Percentiles rank a stretch among this genome's conserved stretches.
Evolutionary conservation across 2,113 vertebrate species (phyloP).

Genomic region (Thymallus thymallus): DNA sequence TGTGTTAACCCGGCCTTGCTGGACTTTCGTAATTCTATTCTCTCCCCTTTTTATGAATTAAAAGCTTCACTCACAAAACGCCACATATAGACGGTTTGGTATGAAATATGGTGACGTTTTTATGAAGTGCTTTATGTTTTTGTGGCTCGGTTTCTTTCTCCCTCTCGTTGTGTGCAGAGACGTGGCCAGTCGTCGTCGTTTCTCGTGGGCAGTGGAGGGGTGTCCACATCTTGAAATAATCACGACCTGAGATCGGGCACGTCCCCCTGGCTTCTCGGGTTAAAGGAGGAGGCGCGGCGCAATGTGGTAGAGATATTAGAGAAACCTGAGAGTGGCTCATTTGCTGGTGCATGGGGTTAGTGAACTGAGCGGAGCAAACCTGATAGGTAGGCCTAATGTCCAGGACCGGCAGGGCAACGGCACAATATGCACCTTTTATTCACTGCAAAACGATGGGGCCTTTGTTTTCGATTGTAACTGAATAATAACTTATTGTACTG

Average conservation of each 20-base stretch:
- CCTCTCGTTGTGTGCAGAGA: slow-evolving; percentile 62
- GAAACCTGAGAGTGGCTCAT: slow-evolving; percentile 96
- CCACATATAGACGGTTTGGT: slow-evolving; percentile 44
- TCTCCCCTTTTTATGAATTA: slow-evolving; percentile 18
- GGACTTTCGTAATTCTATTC: slow-evolving; percentile 25
- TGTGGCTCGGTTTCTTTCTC: slow-evolving; percentile 35
- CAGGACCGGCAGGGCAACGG: neutral
- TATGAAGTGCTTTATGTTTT: slow-evolving; percentile 56
- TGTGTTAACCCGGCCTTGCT: slow-evolving; percentile 23
- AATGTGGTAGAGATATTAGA: slow-evolving; percentile 99
- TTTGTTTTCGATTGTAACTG: no score
- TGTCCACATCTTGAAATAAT: slow-evolving; percentile 99
- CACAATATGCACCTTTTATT: no score
- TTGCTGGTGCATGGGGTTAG: slow-evolving; percentile 92
- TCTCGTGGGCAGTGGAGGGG: slow-evolving; percentile 70
- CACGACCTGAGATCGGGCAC: slow-evolving; percentile 90
- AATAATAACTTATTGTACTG: no score
- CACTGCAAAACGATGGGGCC: no score
- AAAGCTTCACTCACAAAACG: slow-evolving; percentile 35
- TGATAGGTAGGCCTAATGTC: neutral
- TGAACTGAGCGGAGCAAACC: slow-evolving; percentile 31
- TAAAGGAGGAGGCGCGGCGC: slow-evolving; percentile 97
- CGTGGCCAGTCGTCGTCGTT: slow-evolving; percentile 53
- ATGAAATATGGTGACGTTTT: slow-evolving; percentile 46
- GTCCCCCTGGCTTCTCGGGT: slow-evolving; percentile 95